A percentile compares a stretch with the other conserved stretches of the same genome.
These are phyloP conservation scores for Notodonta ziczac DNA, from an alignment of 2,888 invertebrate genomes.

Conservation along the genomic window DNA sequence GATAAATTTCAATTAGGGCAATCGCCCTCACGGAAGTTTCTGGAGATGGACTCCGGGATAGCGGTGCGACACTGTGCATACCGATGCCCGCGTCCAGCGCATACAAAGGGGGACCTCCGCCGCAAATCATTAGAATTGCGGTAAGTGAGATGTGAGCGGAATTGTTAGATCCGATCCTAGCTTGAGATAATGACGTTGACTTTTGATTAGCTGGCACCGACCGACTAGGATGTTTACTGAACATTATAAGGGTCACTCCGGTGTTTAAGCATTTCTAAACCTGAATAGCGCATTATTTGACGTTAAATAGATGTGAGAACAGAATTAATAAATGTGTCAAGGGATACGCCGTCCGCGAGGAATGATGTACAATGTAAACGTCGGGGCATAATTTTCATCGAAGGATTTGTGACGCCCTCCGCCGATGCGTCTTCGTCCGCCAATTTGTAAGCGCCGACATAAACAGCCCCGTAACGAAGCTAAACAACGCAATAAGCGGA, in stretches of 20 bases:
- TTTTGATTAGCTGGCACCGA: constrained; percentile 64
- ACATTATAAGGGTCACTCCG: constrained; percentile 35
- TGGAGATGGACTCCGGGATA: constrained; percentile 64
- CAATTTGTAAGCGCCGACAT: constrained; percentile 81
- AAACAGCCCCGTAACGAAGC: constrained; percentile 80
- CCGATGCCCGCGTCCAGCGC: constrained; percentile 61
- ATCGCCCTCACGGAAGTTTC: constrained; percentile 75
- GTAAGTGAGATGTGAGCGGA: constrained; percentile 79
- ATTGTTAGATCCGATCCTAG: constrained; percentile 66
- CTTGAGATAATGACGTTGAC: constrained; percentile 67
- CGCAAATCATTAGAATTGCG: constrained; percentile 80
- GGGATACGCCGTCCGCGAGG: constrained; percentile 41
- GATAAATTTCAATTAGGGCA: constrained; percentile 81
- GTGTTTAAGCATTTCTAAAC: constrained; percentile 4
- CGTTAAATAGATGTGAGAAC: constrained; percentile 38
- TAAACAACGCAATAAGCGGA: constrained; percentile 71
- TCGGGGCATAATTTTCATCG: constrained; percentile 56
- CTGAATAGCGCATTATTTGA: constrained; percentile 33
- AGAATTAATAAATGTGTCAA: constrained; percentile 57
- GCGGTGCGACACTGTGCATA: constrained; percentile 63
- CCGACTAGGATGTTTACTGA: constrained; percentile 49
- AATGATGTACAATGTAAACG: constrained; percentile 65
- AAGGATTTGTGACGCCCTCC: constrained; percentile 60
- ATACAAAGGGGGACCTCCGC: constrained; percentile 78
- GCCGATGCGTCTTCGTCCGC: constrained; percentile 62